A percentile compares a stretch with the other conserved stretches of the same genome.
Conservation (phyloP, 1,140 invertebrate genomes). For the Sipha flava region DNA sequence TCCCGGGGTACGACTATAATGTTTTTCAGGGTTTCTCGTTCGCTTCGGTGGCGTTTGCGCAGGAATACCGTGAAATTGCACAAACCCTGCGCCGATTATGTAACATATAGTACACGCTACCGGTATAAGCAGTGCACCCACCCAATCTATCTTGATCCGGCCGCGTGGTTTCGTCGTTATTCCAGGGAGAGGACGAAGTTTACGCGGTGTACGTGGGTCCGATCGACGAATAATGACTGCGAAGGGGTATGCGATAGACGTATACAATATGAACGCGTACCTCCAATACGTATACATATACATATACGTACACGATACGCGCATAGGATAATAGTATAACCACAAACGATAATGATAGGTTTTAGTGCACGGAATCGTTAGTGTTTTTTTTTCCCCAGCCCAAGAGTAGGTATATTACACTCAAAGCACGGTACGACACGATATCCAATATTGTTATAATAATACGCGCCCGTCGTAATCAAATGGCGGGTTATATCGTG, state of each 20-base stretch:
- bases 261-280: too few species aligned
- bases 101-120: not conserved
- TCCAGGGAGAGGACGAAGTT: not conserved
- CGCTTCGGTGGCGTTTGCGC: too few species aligned
- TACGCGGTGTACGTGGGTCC: not conserved
- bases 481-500: slow-evolving; percentile 20
- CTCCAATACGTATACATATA: not conserved
- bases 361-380: slow-evolving; percentile 23
- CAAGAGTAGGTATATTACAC: not conserved
- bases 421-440: slow-evolving; percentile 12
- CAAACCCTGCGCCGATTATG: too few species aligned
- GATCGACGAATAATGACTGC: not conserved
- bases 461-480: not conserved
- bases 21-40: too few species aligned
- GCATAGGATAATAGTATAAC: slow-evolving; percentile 1
- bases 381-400: not conserved
- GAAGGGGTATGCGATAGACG: not conserved
- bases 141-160: too few species aligned
- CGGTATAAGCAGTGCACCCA: too few species aligned
- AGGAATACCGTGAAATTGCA: too few species aligned
- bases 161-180: not conserved
- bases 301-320: not conserved
- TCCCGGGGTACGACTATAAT: too few species aligned
- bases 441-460: slow-evolving; percentile 19
- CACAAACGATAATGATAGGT: slow-evolving; percentile 20